Evolutionary conservation across 1,140 invertebrate genomes (phyloP), one percentile per base, ranked within the genome.

Genomic region (Drosophila nigromelanica): DNA sequence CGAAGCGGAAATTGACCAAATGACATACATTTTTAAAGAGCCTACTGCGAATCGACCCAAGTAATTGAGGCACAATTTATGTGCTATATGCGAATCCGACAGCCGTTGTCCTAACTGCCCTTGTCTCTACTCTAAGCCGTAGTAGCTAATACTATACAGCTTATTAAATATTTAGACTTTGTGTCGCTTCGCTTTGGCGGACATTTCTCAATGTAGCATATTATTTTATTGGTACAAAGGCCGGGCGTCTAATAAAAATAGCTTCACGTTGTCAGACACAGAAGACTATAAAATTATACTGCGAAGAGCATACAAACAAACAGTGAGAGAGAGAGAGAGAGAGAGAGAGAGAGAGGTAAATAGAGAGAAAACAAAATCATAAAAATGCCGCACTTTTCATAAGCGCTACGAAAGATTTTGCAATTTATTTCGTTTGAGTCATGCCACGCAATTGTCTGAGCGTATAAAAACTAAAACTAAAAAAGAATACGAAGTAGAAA

Each of bases 21-120:
- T 87, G 83, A 87, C 83, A 87, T 87, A 87, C 83, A 87, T 87
- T 87, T 87, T 87, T 87, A 87, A 87, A 89, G 73, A 87, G 76
- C 30, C 58, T 45, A 43, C 50, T 45, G 48, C 55, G 39, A 47
- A 39, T 42, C 33, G 33, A 64, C 43, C n/a, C 59, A 61, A 75
- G 64, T 87, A 89, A 86, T 86, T 81, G 82, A 27, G 33, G 33
- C 52, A 43, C 80, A 72, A 59, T 76, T 61, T 68, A 59, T 64
- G 37, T 39, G 24, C n/a, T 18, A 33, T 30, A 35, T 52, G 40
- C 35, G 43, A 33, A 54, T 43, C 42, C 24, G 47, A 6, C 6
- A 58, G 69, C 39, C 47, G 24, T 62, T 47, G 67, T 59, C 56
- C 67, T 64, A 8, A 45, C 47, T 45, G 27, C 24, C 48, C 48